phyloP scores from a whole-genome alignment of 2,113 vertebrate genomes.

The Piprites chloris region DNA sequence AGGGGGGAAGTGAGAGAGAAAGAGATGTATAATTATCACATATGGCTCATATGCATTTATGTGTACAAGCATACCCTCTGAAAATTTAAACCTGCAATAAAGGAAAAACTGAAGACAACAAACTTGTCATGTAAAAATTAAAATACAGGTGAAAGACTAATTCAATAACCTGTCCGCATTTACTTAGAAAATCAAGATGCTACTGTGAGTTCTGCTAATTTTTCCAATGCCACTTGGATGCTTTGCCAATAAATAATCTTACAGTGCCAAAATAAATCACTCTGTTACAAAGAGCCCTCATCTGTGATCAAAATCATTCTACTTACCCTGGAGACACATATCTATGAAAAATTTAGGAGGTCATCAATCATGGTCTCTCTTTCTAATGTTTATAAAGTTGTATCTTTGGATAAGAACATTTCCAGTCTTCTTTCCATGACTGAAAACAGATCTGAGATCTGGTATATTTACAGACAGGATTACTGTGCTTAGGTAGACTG shows the following conservation, averaged over 20 bases:
- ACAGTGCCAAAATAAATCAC: conserved; percentile 16
- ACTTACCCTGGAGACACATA: background rate
- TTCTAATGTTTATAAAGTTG: background rate
- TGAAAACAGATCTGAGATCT: background rate
- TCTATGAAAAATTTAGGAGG: conserved; percentile 36
- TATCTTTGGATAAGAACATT: background rate
- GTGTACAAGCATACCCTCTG: background rate
- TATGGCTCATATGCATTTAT: background rate
- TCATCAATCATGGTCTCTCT: background rate
- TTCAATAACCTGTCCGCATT: background rate
- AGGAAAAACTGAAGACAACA: background rate
- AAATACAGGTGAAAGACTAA: background rate
- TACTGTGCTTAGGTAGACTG: background rate
- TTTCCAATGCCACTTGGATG: background rate
- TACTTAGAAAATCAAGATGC: background rate
- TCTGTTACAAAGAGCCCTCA: background rate
- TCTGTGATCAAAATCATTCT: background rate
- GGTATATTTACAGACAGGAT: background rate
- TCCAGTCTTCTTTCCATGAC: background rate
- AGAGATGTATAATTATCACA: background rate
- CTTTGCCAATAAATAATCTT: background rate
- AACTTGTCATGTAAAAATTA: background rate
- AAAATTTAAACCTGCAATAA: conserved; percentile 1
- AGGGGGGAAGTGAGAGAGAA: background rate
- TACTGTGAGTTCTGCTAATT: background rate